phyloP scores from a whole-genome alignment of 2,113 vertebrate species.

The Onychostruthus taczanowskii region DNA sequence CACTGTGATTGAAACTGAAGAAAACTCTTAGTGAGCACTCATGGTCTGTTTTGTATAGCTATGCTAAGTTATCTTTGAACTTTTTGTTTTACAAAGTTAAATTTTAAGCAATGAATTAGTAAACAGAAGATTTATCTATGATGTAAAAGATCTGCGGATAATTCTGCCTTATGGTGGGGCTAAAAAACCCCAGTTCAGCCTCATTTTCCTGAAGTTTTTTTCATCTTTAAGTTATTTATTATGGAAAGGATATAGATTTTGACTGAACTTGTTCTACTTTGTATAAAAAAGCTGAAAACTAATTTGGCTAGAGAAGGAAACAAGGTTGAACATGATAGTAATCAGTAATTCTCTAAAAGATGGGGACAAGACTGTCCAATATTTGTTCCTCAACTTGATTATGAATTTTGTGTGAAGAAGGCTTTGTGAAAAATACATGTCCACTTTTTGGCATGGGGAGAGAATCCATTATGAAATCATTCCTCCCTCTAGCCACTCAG shows the following conservation, averaged over 20 bases:
- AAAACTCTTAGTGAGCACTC: not conserved
- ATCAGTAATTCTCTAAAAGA: not conserved
- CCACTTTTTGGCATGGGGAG: not conserved
- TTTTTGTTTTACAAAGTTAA: not conserved
- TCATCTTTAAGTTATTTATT: not conserved
- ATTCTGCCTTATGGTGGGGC: not conserved
- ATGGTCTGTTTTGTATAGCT: not conserved
- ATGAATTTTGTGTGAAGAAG: not conserved
- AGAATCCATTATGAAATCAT: not conserved
- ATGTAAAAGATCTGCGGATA: not conserved
- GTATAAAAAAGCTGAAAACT: not conserved
- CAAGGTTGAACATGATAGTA: not conserved
- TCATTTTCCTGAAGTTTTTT: not conserved
- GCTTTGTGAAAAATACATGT: not conserved
- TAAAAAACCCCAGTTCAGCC: not conserved
- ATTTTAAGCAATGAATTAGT: not conserved
- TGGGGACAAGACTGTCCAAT: not conserved
- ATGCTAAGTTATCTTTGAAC: not conserved
- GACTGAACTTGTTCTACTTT: not conserved
- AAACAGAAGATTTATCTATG: not conserved
- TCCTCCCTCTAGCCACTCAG: rapidly evolving
- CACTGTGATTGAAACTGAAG: not conserved
- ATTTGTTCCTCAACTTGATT: not conserved
- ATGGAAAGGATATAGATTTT: not conserved
- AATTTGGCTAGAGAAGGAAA: not conserved